Conservation (phyloP, 2,113 vertebrate species). For the Dicerorhinus sumatrensis region DNA sequence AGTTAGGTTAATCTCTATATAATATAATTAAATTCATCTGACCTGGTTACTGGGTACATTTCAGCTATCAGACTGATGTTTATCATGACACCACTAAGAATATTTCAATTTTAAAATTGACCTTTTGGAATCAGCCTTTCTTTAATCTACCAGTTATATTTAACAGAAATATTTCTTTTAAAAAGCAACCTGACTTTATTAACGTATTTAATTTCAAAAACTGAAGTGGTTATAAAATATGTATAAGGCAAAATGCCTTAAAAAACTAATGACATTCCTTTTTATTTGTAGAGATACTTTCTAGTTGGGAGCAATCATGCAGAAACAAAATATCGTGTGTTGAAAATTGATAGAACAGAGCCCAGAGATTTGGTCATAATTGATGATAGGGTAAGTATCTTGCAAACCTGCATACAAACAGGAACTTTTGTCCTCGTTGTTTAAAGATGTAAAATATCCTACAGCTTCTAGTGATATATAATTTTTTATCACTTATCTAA, state of each 20-base stretch:
- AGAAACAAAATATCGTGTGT: conserved; percentile 95
- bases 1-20: conserved; percentile 50
- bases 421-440: background rate
- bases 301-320: conserved; percentile 97
- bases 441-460: background rate
- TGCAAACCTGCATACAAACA: background rate
- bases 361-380: conserved; percentile 96
- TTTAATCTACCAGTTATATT: conserved; percentile 27
- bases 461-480: background rate
- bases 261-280: conserved; percentile 49
- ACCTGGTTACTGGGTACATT: conserved; percentile 61
- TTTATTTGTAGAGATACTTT: conserved; percentile 93
- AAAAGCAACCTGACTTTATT: conserved; percentile 32
- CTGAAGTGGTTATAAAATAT: conserved; percentile 14
- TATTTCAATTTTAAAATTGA: conserved; percentile 65
- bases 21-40: conserved; percentile 68
- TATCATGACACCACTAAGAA: conserved; percentile 51
- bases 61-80: conserved; percentile 60
- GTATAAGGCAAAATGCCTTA: background rate
- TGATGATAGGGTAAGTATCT: conserved; percentile 94
- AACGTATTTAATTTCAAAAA: conserved; percentile 43
- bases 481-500: background rate
- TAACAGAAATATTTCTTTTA: conserved; percentile 46
- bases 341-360: conserved; percentile 99
- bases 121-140: conserved; percentile 49